Evolutionary conservation across 2,113 vertebrate species (phyloP).

Genomic region (Castor canadensis): DNA sequence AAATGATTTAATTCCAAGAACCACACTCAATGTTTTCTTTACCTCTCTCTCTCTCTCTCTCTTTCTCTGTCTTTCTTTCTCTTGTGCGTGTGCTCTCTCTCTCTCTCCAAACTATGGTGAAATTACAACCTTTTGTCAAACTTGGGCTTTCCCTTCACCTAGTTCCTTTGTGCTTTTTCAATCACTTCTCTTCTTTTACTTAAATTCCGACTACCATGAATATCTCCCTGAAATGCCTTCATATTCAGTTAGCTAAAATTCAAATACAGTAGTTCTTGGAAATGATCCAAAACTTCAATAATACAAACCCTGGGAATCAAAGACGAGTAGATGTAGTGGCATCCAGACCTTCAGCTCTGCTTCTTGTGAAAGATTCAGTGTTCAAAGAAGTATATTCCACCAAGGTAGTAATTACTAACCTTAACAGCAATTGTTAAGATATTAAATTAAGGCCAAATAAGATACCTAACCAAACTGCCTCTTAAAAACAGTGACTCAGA

Average conservation of each 20-base stretch:
- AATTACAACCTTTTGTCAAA: conserved; percentile 31
- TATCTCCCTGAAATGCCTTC: background rate
- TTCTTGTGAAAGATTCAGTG: background rate
- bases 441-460: conserved; percentile 67
- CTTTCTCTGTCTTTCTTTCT: too few species aligned
- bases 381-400: conserved; percentile 16
- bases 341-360: background rate
- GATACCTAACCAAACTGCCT: conserved; percentile 41
- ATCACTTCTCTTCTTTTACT: background rate
- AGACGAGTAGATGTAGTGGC: background rate
- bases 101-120: background rate
- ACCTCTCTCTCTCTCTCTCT: too few species aligned
- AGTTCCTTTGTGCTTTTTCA: conserved; percentile 20
- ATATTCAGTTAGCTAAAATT: background rate
- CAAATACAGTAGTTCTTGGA: conserved; percentile 7
- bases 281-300: background rate
- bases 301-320: background rate
- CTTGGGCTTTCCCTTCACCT: background rate
- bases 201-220: background rate
- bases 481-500: conserved; percentile 66
- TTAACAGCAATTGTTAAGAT: conserved; percentile 29
- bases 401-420: conserved; percentile 44
- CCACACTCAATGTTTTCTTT: background rate
- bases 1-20: conserved; percentile 14
- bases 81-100: too few species aligned